Base-by-base conservation (phyloP, 2,113 vertebrate species). In the Tylochromis polylepis region DNA sequence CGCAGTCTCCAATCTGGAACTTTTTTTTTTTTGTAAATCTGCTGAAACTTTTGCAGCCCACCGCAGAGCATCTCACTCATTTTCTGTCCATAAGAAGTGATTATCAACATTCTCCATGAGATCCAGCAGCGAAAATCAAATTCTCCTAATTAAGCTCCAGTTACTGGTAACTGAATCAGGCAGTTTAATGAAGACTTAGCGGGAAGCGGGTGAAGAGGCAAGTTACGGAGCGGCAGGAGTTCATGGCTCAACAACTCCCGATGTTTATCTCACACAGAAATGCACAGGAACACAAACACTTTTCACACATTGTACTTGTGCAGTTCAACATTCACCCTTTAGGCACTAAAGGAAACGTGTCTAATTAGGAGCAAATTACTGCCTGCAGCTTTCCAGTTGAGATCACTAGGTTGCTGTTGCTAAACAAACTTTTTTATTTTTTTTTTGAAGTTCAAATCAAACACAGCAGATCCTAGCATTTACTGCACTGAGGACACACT, bases 111-210 rank as follows among this genome's bases (percentile, higher is more conserved):
- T 20, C 34, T 49, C 75, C 79, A 46, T 24, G 10, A 14, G 41
- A 85, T 84, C 90, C 82, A 87, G 60, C 88, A 15, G 85, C 1
- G 81, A 72, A 85, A 86, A 90, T 88, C 70, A 20, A 88, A 90
- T 87, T 55, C 36, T 62, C 55, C 82, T 83, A 84, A 93, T 92
- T 87, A 83, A 81, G 79, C 86, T 11, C 58, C 81, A 31, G 89
- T 88, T 89, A 85, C 29, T 70, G 67, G 75, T 81, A 91, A 91
- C 59, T 79, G 75, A 80, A 85, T 89, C 84, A 87, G 84, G 81
- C 62, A 56, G 65, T 78, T 90, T 88, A 89, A 91, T 81, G 77
- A 84, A 87, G 75, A 85, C 85, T 53, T 65, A 83, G 84, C 36
- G 18, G 84, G 93, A 91, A 60, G 55, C 20, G 67, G 85, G 86